Conservation (phyloP, 2,113 vertebrate species). For the Chaetops frenatus region DNA sequence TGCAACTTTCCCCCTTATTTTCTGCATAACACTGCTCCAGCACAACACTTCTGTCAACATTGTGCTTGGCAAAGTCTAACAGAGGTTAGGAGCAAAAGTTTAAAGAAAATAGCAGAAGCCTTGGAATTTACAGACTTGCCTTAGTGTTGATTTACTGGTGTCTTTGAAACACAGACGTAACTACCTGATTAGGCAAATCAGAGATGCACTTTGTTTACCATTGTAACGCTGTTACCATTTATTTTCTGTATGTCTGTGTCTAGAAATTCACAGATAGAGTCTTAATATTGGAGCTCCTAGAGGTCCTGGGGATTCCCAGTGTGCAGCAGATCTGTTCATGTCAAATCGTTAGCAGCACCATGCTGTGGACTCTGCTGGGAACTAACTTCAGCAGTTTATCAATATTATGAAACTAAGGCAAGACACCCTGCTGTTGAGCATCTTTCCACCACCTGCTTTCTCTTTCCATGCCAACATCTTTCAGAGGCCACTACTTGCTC, state of each 20-base stretch:
- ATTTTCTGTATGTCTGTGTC: not conserved
- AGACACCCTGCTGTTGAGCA: not conserved
- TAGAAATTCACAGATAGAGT: not conserved
- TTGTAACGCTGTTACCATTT: not conserved
- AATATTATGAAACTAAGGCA: not conserved
- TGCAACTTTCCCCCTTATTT: not conserved
- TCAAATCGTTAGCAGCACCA: not conserved
- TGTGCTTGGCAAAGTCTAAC: not conserved
- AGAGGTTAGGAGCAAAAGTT: not conserved
- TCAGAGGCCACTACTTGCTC: not conserved
- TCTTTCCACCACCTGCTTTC: not conserved
- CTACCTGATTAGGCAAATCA: not conserved
- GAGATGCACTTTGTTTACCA: not conserved
- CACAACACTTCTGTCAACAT: not conserved
- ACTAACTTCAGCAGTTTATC: not conserved
- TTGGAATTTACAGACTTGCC: not conserved
- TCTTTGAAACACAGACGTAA: not conserved
- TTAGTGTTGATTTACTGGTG: not conserved
- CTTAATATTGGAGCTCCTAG: not conserved
- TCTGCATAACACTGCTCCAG: not conserved
- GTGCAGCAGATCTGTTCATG: not conserved
- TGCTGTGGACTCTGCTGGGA: not conserved
- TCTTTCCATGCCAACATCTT: not conserved
- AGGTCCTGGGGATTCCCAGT: not conserved
- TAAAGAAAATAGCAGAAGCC: not conserved